phyloP scores from a whole-genome alignment of 2,888 invertebrate species.

The Sussaba pulchella region DNA sequence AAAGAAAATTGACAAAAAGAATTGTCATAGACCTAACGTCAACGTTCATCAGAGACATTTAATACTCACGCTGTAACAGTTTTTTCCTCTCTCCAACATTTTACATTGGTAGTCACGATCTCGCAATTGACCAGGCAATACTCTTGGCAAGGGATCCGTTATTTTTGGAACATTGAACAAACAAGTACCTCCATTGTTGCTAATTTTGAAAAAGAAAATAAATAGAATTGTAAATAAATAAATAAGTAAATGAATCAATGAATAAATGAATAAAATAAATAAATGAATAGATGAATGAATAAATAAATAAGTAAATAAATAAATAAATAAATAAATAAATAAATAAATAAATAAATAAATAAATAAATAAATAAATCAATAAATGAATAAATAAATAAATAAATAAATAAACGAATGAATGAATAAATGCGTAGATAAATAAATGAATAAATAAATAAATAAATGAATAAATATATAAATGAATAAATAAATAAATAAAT shows the following conservation, averaged over 20 bases:
- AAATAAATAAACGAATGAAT: too few species aligned
- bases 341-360: too few species aligned
- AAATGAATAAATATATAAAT: too few species aligned
- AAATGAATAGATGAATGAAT: too few species aligned
- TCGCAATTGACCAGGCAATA: conserved; percentile 22
- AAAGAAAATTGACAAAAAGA: not conserved
- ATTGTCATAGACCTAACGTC: not conserved
- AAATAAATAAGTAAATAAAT: not conserved
- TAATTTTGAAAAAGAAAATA: not conserved
- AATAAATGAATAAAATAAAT: too few species aligned
- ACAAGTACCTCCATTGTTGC: conserved; percentile 1
- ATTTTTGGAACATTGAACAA: conserved; percentile 27
- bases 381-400: too few species aligned
- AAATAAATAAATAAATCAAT: too few species aligned
- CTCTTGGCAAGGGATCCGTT: conserved; percentile 4
- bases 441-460: too few species aligned
- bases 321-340: not conserved
- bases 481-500: too few species aligned
- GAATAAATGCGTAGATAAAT: too few species aligned
- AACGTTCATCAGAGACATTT: not conserved
- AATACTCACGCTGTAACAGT: conserved; percentile 30
- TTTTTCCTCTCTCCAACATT: conserved; percentile 2
- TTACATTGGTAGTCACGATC: conserved; percentile 36
- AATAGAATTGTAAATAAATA: not conserved
- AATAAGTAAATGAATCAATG: too few species aligned